Evolutionary conservation across 2,113 vertebrate genomes (phyloP).

Genomic region (Craseonycteris thonglongyai): DNA sequence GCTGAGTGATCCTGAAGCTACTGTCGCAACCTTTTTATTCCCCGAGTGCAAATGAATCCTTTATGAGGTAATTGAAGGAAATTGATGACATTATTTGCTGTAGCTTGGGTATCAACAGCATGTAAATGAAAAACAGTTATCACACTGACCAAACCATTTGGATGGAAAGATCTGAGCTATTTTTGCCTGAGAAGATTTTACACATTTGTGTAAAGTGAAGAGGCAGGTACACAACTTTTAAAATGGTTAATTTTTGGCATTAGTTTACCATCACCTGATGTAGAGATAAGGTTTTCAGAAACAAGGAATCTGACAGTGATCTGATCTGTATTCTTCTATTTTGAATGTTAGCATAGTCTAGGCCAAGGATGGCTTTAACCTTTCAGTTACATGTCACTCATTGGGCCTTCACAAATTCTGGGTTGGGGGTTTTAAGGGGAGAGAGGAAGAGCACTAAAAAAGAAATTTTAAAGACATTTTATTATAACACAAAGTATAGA

Average conservation of each 20-base stretch:
- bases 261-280: neutral
- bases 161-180: neutral
- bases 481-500: neutral
- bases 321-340: neutral
- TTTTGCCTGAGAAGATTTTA: neutral
- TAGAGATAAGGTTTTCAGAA: neutral
- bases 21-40: conserved; percentile 71
- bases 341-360: neutral
- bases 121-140: conserved; percentile 42
- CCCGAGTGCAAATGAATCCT: conserved; percentile 69
- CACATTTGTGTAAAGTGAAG: neutral
- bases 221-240: neutral
- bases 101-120: conserved; percentile 53
- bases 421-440: neutral
- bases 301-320: neutral
- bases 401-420: neutral
- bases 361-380: neutral
- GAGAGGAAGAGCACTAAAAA: neutral
- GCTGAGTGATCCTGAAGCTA: conserved; percentile 74
- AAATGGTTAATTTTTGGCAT: neutral
- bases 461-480: too few species aligned
- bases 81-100: conserved; percentile 71
- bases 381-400: neutral
- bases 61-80: conserved; percentile 72
- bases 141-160: neutral